These are phyloP conservation scores for Puffinus mauretanicus DNA, from an alignment of 2,113 vertebrate species.

Conservation along the genomic window DNA sequence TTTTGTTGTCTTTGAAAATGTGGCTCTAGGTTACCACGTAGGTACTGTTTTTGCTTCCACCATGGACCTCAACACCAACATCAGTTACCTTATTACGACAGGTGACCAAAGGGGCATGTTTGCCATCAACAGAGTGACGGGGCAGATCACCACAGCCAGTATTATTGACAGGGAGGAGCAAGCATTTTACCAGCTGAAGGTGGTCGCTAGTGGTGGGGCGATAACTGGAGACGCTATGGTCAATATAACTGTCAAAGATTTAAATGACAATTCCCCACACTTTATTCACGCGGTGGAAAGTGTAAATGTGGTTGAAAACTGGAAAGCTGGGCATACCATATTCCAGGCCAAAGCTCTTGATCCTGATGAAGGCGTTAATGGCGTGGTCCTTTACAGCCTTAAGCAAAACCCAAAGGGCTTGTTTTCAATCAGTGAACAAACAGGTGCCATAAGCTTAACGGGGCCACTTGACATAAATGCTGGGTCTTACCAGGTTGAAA, in stretches of 20 bases:
- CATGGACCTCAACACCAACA: slow-evolving; percentile 91
- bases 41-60: slow-evolving; percentile 91
- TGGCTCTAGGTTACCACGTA: slow-evolving; percentile 82
- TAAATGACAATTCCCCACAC: slow-evolving; percentile 94
- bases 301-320: slow-evolving; percentile 93
- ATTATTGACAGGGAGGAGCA: slow-evolving; percentile 93
- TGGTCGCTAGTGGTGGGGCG: slow-evolving; percentile 89
- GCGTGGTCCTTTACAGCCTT: slow-evolving; percentile 88
- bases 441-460: slow-evolving; percentile 84
- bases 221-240: slow-evolving; percentile 89
- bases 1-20: slow-evolving; percentile 98
- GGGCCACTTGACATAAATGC: slow-evolving; percentile 86
- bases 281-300: slow-evolving; percentile 88
- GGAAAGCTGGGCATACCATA: slow-evolving; percentile 90
- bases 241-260: slow-evolving; percentile 93
- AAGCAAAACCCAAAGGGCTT: slow-evolving; percentile 89
- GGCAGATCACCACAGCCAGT: slow-evolving; percentile 86
- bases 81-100: slow-evolving; percentile 91
- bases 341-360: slow-evolving; percentile 93
- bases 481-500: slow-evolving; percentile 91
- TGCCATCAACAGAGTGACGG: slow-evolving; percentile 77
- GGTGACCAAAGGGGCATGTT: slow-evolving; percentile 93
- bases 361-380: slow-evolving; percentile 90
- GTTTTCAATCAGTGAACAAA: slow-evolving; percentile 86
- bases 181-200: slow-evolving; percentile 89